Evolutionary conservation across 2,797 vertebrate genomes (phyloP), one percentile per base, ranked within the genome.

Genomic region (Scolopax rusticola): DNA sequence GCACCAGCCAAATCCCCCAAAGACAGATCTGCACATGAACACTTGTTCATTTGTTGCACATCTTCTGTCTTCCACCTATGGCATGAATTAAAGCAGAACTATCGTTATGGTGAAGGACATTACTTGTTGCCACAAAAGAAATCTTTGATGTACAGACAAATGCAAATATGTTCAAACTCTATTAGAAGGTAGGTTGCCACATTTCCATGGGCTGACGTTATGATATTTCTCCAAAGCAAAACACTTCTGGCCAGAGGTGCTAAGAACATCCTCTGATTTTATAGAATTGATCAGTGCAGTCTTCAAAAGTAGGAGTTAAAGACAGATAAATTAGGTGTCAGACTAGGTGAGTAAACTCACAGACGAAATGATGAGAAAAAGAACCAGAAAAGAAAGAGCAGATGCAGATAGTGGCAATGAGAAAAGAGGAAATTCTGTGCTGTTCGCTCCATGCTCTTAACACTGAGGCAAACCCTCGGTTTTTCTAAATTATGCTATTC

Each of bases 1-100:
- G 47, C 18, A 43, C 24, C 27, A 38, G 11, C 17, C 21, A 48
- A 45, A 84, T 51, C 11, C 19, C 30, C 15, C 18, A 16, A 14
- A 30, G 25, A 10, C 0, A 70, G 12, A 67, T 15, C 12, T 45
- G 15, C 38, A 23, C 1, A 1, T 36, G 18, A 65, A 51, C 19
- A 11, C 3, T 5, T 24, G 4, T 2, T 43, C 41, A 25, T 40
- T n/a, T 38, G 21, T 63, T 84, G 17, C 32, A 60, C 28, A 15
- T 8, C 68, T 47, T 51, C 38, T 67, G 12, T 23, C 50, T 56
- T 65, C 50, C 36, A 28, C 4, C 21, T 19, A 3, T 6, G 53
- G 33, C 61, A 75, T 2, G 18, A 65, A 45, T 33, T 76, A 53
- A 60, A 68, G 68, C 18, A 40, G 27, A 84, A 24, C 16, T 54